These are phyloP conservation scores for Heterochromis multidens DNA, from an alignment of 2,113 vertebrate species.

Conservation along the genomic window DNA sequence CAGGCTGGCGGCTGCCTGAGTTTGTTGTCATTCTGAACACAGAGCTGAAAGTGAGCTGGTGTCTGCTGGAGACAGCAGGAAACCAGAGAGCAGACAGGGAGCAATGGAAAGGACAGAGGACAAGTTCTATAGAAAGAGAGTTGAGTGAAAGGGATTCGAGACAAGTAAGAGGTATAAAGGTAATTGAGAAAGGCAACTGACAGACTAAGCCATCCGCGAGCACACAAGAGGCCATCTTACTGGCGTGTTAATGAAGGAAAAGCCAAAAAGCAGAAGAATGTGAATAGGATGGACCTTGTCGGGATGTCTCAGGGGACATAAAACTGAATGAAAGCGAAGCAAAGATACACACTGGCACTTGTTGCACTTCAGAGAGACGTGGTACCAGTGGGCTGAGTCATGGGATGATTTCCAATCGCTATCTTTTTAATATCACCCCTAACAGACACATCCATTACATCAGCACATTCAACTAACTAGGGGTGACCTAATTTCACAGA, in stretches of 20 bases:
- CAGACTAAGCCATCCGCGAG: neutral
- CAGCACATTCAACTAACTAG: conserved; percentile 8
- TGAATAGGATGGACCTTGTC: neutral
- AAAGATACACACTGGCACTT: conserved; percentile 70
- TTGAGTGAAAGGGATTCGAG: conserved; percentile 36
- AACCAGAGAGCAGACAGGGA: conserved; percentile 48
- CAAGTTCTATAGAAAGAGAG: conserved; percentile 27
- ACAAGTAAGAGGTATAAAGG: conserved; percentile 23
- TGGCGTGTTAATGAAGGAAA: conserved; percentile 45
- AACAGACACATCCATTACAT: conserved; percentile 1
- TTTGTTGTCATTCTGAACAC: conserved; percentile 72
- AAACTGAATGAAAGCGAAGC: conserved; percentile 81
- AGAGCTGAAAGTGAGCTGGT: conserved; percentile 58
- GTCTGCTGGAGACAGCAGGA: conserved; percentile 56
- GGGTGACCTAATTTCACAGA: neutral
- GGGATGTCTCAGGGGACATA: conserved; percentile 46
- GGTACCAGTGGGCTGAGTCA: conserved; percentile 14
- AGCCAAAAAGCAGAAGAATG: conserved; percentile 33
- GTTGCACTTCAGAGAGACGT: conserved; percentile 62
- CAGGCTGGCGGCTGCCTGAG: conserved; percentile 47
- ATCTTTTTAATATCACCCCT: conserved; percentile 21
- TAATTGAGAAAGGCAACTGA: conserved; percentile 16
- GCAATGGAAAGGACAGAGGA: conserved; percentile 45
- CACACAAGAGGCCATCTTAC: conserved; percentile 12
- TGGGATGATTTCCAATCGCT: neutral